Percentiles rank a stretch among this genome's conserved stretches.
These are phyloP conservation scores for Thryonomys swinderianus DNA, from an alignment of 2,113 vertebrate genomes.

Conservation along the genomic window DNA sequence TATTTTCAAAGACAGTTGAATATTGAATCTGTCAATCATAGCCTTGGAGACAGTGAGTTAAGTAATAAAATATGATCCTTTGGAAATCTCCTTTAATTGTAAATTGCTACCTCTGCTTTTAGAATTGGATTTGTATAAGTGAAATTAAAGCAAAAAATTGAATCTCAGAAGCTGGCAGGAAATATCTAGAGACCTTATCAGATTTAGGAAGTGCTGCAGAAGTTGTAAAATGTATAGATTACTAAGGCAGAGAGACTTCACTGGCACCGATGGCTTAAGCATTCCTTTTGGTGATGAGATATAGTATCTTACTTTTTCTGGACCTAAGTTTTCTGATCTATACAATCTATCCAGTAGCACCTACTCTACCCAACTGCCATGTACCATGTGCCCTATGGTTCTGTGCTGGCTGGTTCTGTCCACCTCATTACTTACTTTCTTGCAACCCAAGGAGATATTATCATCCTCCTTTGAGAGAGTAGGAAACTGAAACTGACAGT, in stretches of 20 bases:
- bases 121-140: neutral
- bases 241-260: neutral
- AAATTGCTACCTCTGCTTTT: neutral
- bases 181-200: neutral
- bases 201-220: neutral
- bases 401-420: neutral
- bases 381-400: neutral
- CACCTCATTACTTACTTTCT: neutral
- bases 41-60: neutral
- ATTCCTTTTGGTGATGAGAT: neutral
- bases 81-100: neutral
- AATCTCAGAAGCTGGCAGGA: neutral
- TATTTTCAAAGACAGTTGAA: neutral
- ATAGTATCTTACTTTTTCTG: neutral
- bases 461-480: neutral
- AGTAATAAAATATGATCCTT: neutral
- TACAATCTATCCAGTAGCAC: neutral
- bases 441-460: neutral
- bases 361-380: neutral
- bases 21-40: neutral
- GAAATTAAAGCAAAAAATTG: neutral
- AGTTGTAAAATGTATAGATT: neutral
- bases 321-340: neutral
- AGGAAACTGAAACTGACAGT: neutral
- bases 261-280: neutral